Evolutionary conservation across 2,113 vertebrate genomes (phyloP).

Genomic region (Morone saxatilis): DNA sequence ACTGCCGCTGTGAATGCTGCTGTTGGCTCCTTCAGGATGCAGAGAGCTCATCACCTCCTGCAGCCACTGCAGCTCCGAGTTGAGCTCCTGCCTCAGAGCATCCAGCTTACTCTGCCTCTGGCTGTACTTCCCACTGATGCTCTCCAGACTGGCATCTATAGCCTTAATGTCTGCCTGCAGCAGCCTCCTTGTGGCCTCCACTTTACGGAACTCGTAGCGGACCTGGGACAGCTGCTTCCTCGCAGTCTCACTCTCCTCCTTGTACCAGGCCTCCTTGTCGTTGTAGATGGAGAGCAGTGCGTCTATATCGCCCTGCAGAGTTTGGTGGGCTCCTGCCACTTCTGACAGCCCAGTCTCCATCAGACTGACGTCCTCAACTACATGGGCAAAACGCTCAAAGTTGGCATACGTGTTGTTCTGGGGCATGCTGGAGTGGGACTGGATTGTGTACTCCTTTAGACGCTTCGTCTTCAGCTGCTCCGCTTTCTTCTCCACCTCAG

Average conservation of each 20-base stretch:
- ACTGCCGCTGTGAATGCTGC: conserved; percentile 59
- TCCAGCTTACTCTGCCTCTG: conserved; percentile 86
- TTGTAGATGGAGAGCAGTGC: conserved; percentile 89
- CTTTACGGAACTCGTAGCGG: conserved; percentile 87
- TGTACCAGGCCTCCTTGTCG: conserved; percentile 92
- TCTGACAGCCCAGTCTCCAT: conserved; percentile 77
- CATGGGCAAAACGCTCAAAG: conserved; percentile 88
- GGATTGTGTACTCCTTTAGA: conserved; percentile 92
- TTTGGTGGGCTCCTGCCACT: conserved; percentile 78
- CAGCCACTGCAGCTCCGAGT: conserved; percentile 88
- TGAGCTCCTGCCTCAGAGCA: conserved; percentile 86
- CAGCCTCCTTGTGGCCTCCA: conserved; percentile 85
- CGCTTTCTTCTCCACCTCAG: conserved; percentile 77
- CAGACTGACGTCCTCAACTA: conserved; percentile 86
- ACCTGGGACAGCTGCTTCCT: conserved; percentile 89
- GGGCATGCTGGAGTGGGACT: conserved; percentile 90
- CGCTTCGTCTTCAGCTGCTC: conserved; percentile 90
- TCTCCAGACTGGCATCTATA: conserved; percentile 76
- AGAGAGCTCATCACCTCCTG: conserved; percentile 86
- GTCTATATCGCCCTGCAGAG: conserved; percentile 89
- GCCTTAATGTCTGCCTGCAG: conserved; percentile 85
- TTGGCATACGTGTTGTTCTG: conserved; percentile 92
- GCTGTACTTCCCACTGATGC: conserved; percentile 77
- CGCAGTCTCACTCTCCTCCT: conserved; percentile 85
- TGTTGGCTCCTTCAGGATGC: conserved; percentile 71